Percentiles rank a stretch among this genome's conserved stretches.
Evolutionary conservation across 2,113 vertebrate species (phyloP).

Genomic region (Falcunculus frontatus): DNA sequence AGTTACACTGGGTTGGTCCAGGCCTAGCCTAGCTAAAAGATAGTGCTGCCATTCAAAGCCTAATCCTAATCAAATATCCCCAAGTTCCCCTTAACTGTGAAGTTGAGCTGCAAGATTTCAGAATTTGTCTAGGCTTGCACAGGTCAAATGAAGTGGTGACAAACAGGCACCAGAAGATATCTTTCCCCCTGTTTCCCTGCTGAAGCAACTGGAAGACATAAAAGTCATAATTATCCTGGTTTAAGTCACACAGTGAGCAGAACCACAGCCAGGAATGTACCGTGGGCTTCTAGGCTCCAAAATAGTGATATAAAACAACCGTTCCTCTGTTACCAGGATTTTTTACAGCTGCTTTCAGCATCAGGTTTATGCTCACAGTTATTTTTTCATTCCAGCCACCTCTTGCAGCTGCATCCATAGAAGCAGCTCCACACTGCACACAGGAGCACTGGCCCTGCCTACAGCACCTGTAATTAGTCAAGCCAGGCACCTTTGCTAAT

Average conservation of each 20-base stretch:
- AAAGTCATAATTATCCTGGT: not conserved
- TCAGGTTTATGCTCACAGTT: not conserved
- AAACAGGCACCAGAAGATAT: not conserved
- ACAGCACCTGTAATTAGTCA: not conserved
- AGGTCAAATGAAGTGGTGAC: not conserved
- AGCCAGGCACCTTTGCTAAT: not conserved
- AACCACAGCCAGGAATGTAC: not conserved
- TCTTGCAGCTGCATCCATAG: not conserved
- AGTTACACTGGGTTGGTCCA: not conserved
- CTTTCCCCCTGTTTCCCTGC: not conserved
- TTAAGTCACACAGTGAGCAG: slow-evolving; percentile 7
- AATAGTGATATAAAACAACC: not conserved
- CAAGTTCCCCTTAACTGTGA: not conserved
- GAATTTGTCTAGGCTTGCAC: not conserved
- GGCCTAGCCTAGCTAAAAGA: not conserved
- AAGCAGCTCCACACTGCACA: not conserved
- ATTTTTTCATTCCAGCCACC: not conserved
- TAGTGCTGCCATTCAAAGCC: not conserved
- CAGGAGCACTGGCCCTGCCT: not conserved
- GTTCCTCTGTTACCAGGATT: not conserved
- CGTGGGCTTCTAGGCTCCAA: not conserved
- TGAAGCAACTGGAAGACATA: slow-evolving; percentile 16
- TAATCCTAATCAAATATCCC: not conserved
- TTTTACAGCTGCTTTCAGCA: slow-evolving; percentile 6
- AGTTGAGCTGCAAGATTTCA: not conserved